Conservation (phyloP, 2,113 vertebrate species). For the Mirounga angustirostris region DNA sequence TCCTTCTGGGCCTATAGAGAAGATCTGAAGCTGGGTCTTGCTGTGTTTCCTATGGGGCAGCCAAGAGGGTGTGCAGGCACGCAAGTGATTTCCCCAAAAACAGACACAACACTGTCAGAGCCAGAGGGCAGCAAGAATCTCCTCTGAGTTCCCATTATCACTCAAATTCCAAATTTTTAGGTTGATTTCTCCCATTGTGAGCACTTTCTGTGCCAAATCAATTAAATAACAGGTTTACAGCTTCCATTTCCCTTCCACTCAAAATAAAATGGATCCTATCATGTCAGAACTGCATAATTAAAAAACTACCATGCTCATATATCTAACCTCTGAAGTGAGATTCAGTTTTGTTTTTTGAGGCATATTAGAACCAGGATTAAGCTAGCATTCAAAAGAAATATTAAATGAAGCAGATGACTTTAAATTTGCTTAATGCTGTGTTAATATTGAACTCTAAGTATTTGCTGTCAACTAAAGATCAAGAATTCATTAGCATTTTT, state of each 20-base stretch:
- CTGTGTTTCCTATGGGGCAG: not conserved
- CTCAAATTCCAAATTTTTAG: not conserved
- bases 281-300: not conserved
- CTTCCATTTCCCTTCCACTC: not conserved
- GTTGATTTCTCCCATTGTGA: not conserved
- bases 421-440: constrained; percentile 37
- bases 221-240: not conserved
- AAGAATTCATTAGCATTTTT: not conserved
- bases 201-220: not conserved
- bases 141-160: not conserved
- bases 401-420: constrained; percentile 58
- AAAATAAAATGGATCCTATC: not conserved
- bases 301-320: not conserved
- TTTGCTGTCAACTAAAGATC: constrained; percentile 31
- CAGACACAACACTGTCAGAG: not conserved
- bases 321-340: not conserved
- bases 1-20: not conserved
- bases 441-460: constrained; percentile 29
- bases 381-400: constrained; percentile 35
- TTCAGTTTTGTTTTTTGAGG: not conserved
- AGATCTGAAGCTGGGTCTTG: not conserved
- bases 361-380: constrained; percentile 32
- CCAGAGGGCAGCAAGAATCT: not conserved
- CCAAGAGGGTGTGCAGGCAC: not conserved
- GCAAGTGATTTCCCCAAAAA: not conserved